Evolutionary conservation across 2,888 invertebrate species (phyloP).

Genomic region (Chrysodeixis includens): DNA sequence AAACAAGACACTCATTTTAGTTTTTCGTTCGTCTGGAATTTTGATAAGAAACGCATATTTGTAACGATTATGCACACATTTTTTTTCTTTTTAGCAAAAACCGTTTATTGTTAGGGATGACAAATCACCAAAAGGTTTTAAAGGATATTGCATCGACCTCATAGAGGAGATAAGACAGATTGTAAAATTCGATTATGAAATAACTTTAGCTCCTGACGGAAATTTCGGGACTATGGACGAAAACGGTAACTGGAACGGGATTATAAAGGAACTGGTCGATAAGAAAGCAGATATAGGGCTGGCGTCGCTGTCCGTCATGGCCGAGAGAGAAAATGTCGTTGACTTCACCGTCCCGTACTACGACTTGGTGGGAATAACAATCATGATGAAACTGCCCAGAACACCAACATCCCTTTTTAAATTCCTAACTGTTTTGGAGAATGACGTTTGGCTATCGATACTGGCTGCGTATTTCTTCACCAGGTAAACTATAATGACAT

Average conservation of each 20-base stretch:
- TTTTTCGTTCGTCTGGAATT: slow-evolving; percentile 63
- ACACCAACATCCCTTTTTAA: slow-evolving; percentile 98
- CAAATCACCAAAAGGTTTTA: slow-evolving; percentile 90
- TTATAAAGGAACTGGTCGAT: slow-evolving; percentile 94
- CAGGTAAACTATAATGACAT: slow-evolving; percentile 88
- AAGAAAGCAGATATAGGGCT: slow-evolving; percentile 98
- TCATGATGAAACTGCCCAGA: slow-evolving; percentile 97
- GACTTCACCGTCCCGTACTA: slow-evolving; percentile 99
- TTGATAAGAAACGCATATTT: slow-evolving; percentile 54
- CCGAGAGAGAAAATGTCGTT: slow-evolving; percentile 98
- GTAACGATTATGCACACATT: slow-evolving; percentile 12
- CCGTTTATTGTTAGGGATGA: slow-evolving; percentile 94
- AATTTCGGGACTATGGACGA: slow-evolving; percentile 97
- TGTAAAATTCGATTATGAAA: slow-evolving; percentile 97
- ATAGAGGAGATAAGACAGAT: slow-evolving; percentile 95
- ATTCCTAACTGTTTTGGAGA: slow-evolving; percentile 98
- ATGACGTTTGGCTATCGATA: slow-evolving; percentile 99
- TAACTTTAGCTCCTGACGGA: slow-evolving; percentile 94
- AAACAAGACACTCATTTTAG: slow-evolving; percentile 69
- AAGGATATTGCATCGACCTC: slow-evolving; percentile 98
- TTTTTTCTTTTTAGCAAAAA: slow-evolving; percentile 90
- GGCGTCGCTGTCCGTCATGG: slow-evolving; percentile 98
- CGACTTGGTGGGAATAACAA: slow-evolving; percentile 98
- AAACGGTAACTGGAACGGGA: slow-evolving; percentile 95
- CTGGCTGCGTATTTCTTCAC: slow-evolving; percentile 98